phyloP scores from a whole-genome alignment of 1,140 invertebrate genomes.

The Magallana ariakensis region DNA sequence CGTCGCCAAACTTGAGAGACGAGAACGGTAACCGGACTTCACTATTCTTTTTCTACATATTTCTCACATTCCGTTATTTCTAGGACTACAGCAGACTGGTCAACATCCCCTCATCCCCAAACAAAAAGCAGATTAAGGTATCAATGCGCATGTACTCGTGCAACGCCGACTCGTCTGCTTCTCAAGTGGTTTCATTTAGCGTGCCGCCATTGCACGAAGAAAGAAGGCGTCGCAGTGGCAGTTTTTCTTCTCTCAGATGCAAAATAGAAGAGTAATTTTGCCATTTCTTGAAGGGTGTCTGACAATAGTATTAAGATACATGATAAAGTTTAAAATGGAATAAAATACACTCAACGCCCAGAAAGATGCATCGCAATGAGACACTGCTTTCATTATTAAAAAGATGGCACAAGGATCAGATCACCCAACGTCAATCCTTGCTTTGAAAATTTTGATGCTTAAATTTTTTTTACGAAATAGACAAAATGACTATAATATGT shows the following conservation, averaged over 20 bases:
- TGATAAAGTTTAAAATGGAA: constrained; percentile 51
- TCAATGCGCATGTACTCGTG: constrained; percentile 41
- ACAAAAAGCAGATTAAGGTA: constrained; percentile 8
- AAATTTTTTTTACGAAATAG: too few relatives aligned
- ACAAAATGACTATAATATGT: too few relatives aligned
- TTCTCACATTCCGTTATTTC: constrained; percentile 24
- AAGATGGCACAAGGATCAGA: background rate
- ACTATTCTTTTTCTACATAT: constrained; percentile 26
- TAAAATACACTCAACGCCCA: constrained; percentile 47
- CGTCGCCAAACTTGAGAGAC: constrained; percentile 8
- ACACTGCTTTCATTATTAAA: background rate
- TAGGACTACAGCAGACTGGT: background rate
- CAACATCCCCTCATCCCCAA: constrained; percentile 10
- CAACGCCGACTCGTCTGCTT: constrained; percentile 37
- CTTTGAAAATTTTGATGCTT: too few relatives aligned
- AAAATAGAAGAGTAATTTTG: constrained; percentile 42
- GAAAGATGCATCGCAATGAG: constrained; percentile 26
- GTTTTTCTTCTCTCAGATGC: constrained; percentile 39
- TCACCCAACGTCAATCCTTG: too few relatives aligned
- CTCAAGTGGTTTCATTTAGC: constrained; percentile 52
- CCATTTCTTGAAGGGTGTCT: constrained; percentile 6
- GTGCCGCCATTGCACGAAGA: constrained; percentile 50
- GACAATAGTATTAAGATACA: constrained; percentile 43
- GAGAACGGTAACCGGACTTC: background rate
- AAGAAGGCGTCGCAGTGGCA: constrained; percentile 48